Evolutionary conservation across 1,140 invertebrate species (phyloP).

Genomic region (Xylocopa sonorina): DNA sequence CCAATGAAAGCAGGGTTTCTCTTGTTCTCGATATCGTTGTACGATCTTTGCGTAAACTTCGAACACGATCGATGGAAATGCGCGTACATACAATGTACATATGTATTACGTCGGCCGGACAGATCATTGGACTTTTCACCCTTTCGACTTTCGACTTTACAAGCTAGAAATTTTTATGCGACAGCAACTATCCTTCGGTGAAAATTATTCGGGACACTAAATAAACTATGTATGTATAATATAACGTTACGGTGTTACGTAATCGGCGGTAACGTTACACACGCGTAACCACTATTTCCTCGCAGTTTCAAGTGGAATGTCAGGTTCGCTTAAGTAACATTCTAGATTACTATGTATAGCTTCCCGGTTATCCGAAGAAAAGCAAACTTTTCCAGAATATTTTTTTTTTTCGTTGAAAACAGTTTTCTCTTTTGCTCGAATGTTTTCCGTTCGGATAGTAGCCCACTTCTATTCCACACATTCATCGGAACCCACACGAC

Average conservation of each 20-base stretch:
- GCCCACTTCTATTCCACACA: no score
- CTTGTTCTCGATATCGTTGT: neutral
- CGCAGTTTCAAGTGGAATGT: constrained; percentile 32
- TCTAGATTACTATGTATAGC: neutral
- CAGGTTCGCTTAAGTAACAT: constrained; percentile 23
- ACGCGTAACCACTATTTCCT: constrained; percentile 4
- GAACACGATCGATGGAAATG: neutral
- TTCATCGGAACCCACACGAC: constrained; percentile 30
- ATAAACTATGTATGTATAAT: constrained; percentile 1
- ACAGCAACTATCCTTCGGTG: neutral
- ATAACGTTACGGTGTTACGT: neutral
- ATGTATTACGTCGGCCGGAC: neutral
- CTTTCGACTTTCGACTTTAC: neutral
- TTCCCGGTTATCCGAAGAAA: neutral
- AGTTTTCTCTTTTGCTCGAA: neutral
- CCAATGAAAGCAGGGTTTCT: constrained; percentile 17
- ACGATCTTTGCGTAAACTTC: neutral
- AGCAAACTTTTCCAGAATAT: neutral
- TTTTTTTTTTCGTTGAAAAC: neutral
- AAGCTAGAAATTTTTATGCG: neutral
- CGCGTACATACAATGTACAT: neutral
- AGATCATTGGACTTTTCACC: neutral
- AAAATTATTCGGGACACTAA: constrained; percentile 3
- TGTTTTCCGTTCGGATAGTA: neutral
- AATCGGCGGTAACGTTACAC: neutral